Conservation (phyloP, 2,113 vertebrate genomes). For the Phylloscopus whistleri region DNA sequence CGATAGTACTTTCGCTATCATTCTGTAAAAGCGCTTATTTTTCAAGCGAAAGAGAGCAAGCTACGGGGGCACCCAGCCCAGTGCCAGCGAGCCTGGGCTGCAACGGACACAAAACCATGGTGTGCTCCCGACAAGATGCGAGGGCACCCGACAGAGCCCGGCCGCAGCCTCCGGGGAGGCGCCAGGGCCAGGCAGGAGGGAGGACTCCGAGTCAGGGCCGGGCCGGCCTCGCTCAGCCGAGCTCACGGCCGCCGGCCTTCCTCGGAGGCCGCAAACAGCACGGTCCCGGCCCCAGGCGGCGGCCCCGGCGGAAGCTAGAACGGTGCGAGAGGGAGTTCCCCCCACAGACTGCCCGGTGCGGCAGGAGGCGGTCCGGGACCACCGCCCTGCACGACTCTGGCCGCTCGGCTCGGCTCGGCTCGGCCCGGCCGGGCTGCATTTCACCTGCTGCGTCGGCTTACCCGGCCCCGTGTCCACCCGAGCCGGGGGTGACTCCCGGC, state of each 20-base stretch:
- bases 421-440: background rate
- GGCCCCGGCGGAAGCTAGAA: too few relatives aligned
- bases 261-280: background rate
- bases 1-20: background rate
- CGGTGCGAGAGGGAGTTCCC: too few relatives aligned
- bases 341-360: rapidly evolving
- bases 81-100: rapidly evolving
- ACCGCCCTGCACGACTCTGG: background rate
- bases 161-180: background rate
- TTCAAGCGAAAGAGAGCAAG: background rate
- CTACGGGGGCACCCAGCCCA: rapidly evolving
- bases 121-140: rapidly evolving
- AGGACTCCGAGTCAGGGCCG: background rate
- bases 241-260: background rate
- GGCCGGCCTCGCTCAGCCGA: background rate
- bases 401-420: background rate
- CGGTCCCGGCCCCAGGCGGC: too few relatives aligned
- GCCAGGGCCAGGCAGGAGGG: background rate
- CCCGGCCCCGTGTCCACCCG: too few relatives aligned
- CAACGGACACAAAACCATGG: rapidly evolving
- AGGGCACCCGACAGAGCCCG: too few relatives aligned
- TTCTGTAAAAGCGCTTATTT: background rate
- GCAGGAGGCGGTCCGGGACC: background rate
- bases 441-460: background rate
- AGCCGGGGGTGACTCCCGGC: background rate